Evolutionary conservation across 2,888 invertebrate species (phyloP), one percentile per base, ranked within the genome.

Genomic region (Tiliacea citrago): DNA sequence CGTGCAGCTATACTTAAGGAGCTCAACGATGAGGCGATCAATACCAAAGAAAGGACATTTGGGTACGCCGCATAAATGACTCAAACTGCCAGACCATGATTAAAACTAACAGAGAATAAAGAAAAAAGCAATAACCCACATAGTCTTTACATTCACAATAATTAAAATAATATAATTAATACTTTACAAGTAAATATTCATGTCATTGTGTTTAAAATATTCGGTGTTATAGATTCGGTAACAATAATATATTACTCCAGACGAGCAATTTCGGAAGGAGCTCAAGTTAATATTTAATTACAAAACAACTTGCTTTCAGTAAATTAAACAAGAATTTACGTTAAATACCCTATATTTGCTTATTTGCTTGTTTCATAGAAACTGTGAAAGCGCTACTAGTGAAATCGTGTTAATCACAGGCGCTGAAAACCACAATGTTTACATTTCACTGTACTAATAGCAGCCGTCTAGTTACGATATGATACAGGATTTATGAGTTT

Each of bases 391-490:
- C 47, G 29, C n/a, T 45, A 57, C 42, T 29, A 8, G 35, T 60
- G 51, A 63, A 80, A 80, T 73, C n/a, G 63, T 58, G 80, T 77
- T 80, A 77, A 73, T 77, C 53, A 42, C 74, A 80, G 39, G 63
- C 80, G 74, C 16, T 73, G 74, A 53, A 77, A 80, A 65, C 63
- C 74, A 16, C 74, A 80, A 60, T 74, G 73, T 77, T 79, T 79
- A 63, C 13, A 16, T 73, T 63, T 16, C 39, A 18, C 13, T 8
- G 29, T 39, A 47, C 29, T 62, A 73, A 39, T 58, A 47, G 6
- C 57, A 13, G 53, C 24, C 18, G n/a, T 57, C 12, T 63, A 62
- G 57, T 47, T 51, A 12, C 9, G 12, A 53, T 57, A 70, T 57
- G 49, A 62, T 78, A 42, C 21, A 45, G 35, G n/a, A 76, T 69